Conservation (phyloP, 2,113 vertebrate genomes). For the Mormyrus lacerda region DNA sequence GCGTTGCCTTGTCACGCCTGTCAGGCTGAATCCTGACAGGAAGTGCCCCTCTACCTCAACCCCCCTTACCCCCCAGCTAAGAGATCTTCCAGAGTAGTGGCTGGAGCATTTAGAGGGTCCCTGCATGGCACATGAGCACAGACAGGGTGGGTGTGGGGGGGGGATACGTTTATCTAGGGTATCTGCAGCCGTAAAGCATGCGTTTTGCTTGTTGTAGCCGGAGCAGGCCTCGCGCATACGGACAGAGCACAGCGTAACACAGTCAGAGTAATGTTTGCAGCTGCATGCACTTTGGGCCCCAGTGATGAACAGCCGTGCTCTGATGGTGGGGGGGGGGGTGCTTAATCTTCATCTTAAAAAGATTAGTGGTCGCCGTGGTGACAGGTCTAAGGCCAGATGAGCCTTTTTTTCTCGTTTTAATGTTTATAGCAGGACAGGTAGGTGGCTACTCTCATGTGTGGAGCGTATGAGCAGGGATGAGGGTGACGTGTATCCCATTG, state of each 20-base stretch:
- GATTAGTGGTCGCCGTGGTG: neutral
- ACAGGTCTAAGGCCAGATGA: neutral
- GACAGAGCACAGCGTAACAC: neutral
- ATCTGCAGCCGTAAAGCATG: neutral
- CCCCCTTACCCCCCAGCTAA: neutral
- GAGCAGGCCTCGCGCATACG: neutral
- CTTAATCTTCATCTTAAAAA: neutral
- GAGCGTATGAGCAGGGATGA: neutral
- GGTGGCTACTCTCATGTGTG: neutral
- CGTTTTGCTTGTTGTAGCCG: neutral
- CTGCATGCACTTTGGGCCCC: neutral
- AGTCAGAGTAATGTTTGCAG: neutral
- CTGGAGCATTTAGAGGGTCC: neutral
- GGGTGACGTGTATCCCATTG: neutral
- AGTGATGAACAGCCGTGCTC: neutral
- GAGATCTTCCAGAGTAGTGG: neutral
- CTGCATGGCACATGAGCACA: neutral
- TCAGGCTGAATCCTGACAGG: neutral
- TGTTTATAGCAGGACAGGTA: neutral
- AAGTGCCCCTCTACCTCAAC: neutral
- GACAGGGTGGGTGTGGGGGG: neutral
- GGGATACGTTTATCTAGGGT: neutral
- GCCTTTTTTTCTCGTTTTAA: neutral
- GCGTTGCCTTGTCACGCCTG: neutral
- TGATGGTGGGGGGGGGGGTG: neutral